Evolutionary conservation across 2,888 invertebrate species (phyloP).

Genomic region (Dicyrtoma fusca): DNA sequence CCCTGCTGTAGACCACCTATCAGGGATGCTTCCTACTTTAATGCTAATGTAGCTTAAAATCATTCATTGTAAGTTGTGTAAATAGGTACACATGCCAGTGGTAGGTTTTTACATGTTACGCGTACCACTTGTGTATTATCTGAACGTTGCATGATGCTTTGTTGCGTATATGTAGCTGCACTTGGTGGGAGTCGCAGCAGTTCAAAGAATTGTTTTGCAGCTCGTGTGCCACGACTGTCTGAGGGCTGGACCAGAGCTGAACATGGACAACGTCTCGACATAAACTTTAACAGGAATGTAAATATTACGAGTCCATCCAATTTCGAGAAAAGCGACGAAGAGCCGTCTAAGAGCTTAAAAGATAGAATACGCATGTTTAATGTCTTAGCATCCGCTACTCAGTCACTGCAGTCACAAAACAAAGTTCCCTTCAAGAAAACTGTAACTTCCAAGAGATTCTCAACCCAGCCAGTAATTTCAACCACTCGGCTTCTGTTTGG

Average conservation of each 20-base stretch:
- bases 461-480: slow-evolving; percentile 34
- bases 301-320: too few relatives aligned
- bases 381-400: slow-evolving; percentile 23
- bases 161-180: slow-evolving; percentile 14
- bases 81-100: too few relatives aligned
- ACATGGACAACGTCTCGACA: too few relatives aligned
- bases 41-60: too few relatives aligned
- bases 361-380: slow-evolving; percentile 45
- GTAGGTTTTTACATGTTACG: too few relatives aligned
- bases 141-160: slow-evolving; percentile 18
- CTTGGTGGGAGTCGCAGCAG: slow-evolving; percentile 2
- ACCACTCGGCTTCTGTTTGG: slow-evolving; percentile 22
- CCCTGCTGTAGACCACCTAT: too few relatives aligned
- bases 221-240: background rate
- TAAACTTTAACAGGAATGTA: too few relatives aligned
- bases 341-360: slow-evolving; percentile 33
- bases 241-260: too few relatives aligned
- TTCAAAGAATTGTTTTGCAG: background rate
- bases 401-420: background rate
- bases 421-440: slow-evolving; percentile 29
- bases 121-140: too few relatives aligned
- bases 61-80: too few relatives aligned
- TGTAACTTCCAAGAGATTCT: slow-evolving; percentile 37
- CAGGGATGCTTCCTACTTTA: too few relatives aligned
- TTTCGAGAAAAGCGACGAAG: slow-evolving; percentile 4